Conservation (phyloP, 2,113 vertebrate genomes). For the Brienomyrus brachyistius region DNA sequence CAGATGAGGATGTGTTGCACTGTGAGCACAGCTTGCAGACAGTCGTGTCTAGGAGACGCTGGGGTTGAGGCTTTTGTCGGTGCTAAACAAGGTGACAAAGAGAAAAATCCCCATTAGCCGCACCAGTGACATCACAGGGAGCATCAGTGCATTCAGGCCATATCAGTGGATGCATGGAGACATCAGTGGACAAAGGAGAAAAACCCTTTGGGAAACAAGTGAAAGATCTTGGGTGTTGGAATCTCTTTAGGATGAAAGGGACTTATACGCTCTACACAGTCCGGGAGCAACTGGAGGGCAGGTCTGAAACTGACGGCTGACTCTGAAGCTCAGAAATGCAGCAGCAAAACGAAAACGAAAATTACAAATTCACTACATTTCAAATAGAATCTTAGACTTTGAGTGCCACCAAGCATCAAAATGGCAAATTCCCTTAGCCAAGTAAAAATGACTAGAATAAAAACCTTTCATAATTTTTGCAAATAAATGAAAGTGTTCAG, state of each 20-base stretch:
- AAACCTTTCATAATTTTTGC: not conserved
- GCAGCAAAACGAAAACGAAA: not conserved
- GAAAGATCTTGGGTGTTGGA: not conserved
- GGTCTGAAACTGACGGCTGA: not conserved
- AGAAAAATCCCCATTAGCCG: not conserved
- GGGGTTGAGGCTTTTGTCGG: not conserved
- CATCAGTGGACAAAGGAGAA: not conserved
- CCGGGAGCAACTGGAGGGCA: not conserved
- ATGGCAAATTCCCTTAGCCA: not conserved
- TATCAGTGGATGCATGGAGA: not conserved
- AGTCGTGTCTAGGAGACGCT: slow-evolving; percentile 1
- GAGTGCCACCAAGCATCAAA: not conserved
- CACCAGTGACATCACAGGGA: not conserved
- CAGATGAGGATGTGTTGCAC: not conserved
- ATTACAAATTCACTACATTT: not conserved
- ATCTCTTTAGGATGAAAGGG: not conserved
- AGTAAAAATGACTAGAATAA: not conserved
- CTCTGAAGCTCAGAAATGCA: not conserved
- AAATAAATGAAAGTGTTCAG: not conserved
- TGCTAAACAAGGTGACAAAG: slow-evolving; percentile 4
- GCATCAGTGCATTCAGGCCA: not conserved
- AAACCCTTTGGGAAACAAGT: not conserved
- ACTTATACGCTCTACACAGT: not conserved
- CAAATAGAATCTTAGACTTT: not conserved
- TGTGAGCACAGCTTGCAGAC: not conserved